Evolutionary conservation across 2,888 invertebrate species (phyloP), one percentile per base, ranked within the genome.

Genomic region (Odontothrips loti): DNA sequence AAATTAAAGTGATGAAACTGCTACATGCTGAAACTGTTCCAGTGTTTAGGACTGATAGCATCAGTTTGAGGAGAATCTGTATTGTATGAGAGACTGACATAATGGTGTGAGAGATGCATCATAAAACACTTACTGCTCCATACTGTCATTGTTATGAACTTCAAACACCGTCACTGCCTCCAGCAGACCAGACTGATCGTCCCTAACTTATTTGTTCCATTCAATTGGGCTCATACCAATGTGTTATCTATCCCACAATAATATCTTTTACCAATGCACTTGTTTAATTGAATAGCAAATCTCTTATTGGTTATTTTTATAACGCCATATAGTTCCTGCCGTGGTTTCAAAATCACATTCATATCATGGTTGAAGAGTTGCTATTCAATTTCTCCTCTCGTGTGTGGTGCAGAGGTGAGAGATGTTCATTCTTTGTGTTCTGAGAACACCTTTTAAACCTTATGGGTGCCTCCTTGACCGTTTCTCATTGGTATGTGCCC

Each of bases 51-150:
- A 75, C 68, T 75, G 68, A 75, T 75, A 75, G 68, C 68, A 75
- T 75, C 68, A 75, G 68, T 75, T 75, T 75, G 68, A 75, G 68
- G 68, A 75, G 68, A 75, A 75, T 75, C 68, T 75, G 68, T 75
- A 75, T 75, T 75, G 68, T 75, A 75, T 75, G 68, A 75, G 68
- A 75, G 68, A 75, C 68, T 75, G 68, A 75, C 68, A 75, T 75
- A 75, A 23, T 75, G 68, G 68, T 27, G 68, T 75, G 68, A 75
- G 68, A 75, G 68, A 75, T 75, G 68, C 27, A 75, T 27, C 68
- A 75, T 27, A 75, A 27, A 75, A 23, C 27, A 75, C 27, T 8
- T 23, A 27, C 68, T 75, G 68, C 58, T 58, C 4, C 58, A 17
- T 43, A 8, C 58, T 58, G 58, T 58, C 58, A 58, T 75, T 27